Conservation (phyloP, 1,140 invertebrate genomes). For the Oedothorax gibbosus region DNA sequence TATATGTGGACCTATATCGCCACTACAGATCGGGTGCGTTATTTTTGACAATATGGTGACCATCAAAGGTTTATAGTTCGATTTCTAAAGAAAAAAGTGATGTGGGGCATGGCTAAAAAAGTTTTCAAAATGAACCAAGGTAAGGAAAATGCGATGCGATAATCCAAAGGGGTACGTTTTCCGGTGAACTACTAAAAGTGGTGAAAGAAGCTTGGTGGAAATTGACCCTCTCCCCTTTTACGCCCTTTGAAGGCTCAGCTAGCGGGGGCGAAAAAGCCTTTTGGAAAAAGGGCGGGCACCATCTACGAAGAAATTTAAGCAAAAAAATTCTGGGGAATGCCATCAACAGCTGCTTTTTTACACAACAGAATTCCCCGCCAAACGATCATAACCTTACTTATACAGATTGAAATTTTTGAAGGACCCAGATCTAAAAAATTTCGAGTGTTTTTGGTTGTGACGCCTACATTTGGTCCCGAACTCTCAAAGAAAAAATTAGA, state of each 20-base stretch:
- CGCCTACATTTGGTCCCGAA: slow-evolving; percentile 63
- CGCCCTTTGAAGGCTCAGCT: slow-evolving; percentile 52
- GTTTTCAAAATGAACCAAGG: not conserved
- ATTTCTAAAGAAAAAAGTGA: slow-evolving; percentile 34
- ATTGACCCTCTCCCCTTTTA: slow-evolving; percentile 33
- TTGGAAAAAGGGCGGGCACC: slow-evolving; percentile 51
- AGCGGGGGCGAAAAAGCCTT: slow-evolving; percentile 54
- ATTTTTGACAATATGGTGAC: slow-evolving; percentile 62
- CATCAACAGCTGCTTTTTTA: slow-evolving; percentile 60
- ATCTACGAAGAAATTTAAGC: slow-evolving; percentile 52
- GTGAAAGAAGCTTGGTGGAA: not conserved
- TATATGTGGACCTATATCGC: slow-evolving; percentile 15
- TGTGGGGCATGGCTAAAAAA: not conserved
- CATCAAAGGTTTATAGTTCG: slow-evolving; percentile 51
- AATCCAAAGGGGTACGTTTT: slow-evolving; percentile 31
- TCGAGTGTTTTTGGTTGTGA: slow-evolving; percentile 66
- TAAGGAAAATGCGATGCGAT: slow-evolving; percentile 11
- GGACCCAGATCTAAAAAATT: slow-evolving; percentile 65
- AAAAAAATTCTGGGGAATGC: slow-evolving; percentile 62
- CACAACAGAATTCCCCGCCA: slow-evolving; percentile 48
- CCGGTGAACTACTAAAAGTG: not conserved
- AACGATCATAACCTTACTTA: slow-evolving; percentile 60
- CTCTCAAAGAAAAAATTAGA: slow-evolving; percentile 23
- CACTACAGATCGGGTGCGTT: slow-evolving; percentile 17
- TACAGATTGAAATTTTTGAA: slow-evolving; percentile 65